These are phyloP conservation scores for Nyctibius grandis DNA, from an alignment of 2,797 vertebrate species.

Conservation along the genomic window DNA sequence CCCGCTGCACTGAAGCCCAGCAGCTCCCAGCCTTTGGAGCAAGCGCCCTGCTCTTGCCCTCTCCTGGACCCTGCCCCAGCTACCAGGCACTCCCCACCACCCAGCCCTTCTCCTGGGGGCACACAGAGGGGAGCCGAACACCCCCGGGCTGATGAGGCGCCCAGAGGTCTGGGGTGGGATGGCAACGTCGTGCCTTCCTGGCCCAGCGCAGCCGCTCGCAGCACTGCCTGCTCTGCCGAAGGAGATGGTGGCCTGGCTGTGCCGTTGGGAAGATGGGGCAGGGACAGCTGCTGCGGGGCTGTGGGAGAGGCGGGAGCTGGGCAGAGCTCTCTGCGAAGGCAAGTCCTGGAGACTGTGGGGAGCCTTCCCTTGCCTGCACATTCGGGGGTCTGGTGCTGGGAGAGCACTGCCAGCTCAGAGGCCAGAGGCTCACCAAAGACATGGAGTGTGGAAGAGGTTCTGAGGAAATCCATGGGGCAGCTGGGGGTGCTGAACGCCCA, in stretches of 20 bases:
- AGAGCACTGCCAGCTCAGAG: neutral
- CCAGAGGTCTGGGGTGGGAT: neutral
- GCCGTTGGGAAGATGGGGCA: accelerated
- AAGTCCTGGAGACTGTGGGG: neutral
- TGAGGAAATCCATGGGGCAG: neutral
- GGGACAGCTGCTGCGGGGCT: neutral
- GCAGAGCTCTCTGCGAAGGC: neutral
- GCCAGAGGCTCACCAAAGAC: accelerated
- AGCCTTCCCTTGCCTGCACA: neutral
- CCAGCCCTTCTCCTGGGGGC: neutral
- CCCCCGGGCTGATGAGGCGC: neutral
- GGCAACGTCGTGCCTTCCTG: neutral
- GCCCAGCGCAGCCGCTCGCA: accelerated
- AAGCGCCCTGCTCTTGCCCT: neutral
- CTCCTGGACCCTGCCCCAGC: too few species aligned
- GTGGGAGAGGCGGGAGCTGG: neutral
- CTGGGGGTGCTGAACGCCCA: accelerated
- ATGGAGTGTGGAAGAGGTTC: neutral
- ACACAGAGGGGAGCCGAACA: neutral
- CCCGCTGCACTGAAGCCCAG: neutral
- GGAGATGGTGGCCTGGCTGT: neutral
- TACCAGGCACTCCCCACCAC: neutral
- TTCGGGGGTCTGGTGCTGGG: neutral
- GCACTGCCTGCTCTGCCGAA: accelerated
- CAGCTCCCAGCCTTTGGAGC: accelerated